Evolutionary conservation across 1,140 invertebrate genomes (phyloP), one percentile per base, ranked within the genome.

Genomic region (Chironomus striatipennis): DNA sequence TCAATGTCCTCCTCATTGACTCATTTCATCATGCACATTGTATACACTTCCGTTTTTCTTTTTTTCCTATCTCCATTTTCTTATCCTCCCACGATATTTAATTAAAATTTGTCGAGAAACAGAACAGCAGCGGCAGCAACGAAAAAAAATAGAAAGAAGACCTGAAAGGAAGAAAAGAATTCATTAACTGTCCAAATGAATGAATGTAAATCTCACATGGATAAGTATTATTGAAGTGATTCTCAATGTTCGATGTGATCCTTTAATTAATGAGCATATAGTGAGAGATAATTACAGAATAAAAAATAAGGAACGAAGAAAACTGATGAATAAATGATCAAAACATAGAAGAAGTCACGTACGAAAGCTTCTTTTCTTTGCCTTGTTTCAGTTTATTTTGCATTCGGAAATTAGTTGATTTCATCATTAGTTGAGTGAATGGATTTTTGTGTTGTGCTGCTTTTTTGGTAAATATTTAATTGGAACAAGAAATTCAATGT

Each of bases 201-300:
- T 57, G 47, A 57, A 57, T 57, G 47, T 57, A 15, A 57, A n/a
- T 12, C 47, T 57, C 5, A 57, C 47, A 57, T 57, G 12, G 12
- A 57, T 15, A 57, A 57, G 47, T 57, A 57, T 57, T 15, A 57
- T 57, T 57, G 9, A 57, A 57, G 47, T 57, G 47, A 57, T 57
- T 57, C 47, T 57, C 47, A 57, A 57, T 57, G 47, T n/a, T 57
- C 47, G n/a, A 57, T 57, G 12, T 57, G 47, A 57, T 57, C 12
- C 12, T 57, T 57, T 57, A 57, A 57, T 57, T 57, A 57, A 57
- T 57, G 47, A 57, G 47, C 4, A 57, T 57, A 34, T 34, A 34
- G 24, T 34, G 24, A 34, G 24, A 34, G 24, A 34, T 34, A 34
- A 34, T 34, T 34, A 34, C 24, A 34, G 24, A 2, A 34, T 34